Conservation (phyloP, 1,140 invertebrate genomes). For the Tachypleus tridentatus region DNA sequence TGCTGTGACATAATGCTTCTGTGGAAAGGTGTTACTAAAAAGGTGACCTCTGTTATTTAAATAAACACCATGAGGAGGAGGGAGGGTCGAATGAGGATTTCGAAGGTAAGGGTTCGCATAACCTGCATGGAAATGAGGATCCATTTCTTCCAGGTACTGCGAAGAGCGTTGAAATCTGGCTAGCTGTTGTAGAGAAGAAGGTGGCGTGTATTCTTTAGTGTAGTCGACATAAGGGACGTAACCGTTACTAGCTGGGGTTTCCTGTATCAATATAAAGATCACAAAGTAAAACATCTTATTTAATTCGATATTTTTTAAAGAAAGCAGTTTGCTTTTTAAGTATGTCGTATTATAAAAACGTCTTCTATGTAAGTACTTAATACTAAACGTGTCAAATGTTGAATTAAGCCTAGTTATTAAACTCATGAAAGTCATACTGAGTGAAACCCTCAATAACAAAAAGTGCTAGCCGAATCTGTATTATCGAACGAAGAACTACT, state of each 20-base stretch:
- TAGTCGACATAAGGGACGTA: constrained; percentile 83
- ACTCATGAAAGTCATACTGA: too few relatives aligned
- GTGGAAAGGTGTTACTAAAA: constrained; percentile 39
- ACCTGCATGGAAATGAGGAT: constrained; percentile 70
- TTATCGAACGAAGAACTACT: too few relatives aligned
- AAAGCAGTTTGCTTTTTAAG: too few relatives aligned
- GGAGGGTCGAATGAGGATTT: constrained; percentile 38
- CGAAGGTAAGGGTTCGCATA: constrained; percentile 79
- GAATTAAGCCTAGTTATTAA: too few relatives aligned
- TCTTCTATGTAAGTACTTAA: too few relatives aligned
- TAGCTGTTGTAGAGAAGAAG: constrained; percentile 33
- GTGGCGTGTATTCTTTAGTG: constrained; percentile 66
- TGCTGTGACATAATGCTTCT: constrained; percentile 37
- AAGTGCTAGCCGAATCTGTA: too few relatives aligned
- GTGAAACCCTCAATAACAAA: too few relatives aligned
- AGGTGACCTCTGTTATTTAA: constrained; percentile 34
- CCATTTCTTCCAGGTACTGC: constrained; percentile 48
- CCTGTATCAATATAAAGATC: constrained; percentile 34
- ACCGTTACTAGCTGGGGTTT: constrained; percentile 69
- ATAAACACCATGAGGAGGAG: constrained; percentile 30
- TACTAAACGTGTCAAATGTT: too few relatives aligned
- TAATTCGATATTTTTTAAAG: too few relatives aligned
- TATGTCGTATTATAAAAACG: too few relatives aligned
- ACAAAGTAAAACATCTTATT: too few relatives aligned
- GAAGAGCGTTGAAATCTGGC: constrained; percentile 35